Evolutionary conservation across 2,113 vertebrate species (phyloP).

Genomic region (Proterorhinus semilunaris): DNA sequence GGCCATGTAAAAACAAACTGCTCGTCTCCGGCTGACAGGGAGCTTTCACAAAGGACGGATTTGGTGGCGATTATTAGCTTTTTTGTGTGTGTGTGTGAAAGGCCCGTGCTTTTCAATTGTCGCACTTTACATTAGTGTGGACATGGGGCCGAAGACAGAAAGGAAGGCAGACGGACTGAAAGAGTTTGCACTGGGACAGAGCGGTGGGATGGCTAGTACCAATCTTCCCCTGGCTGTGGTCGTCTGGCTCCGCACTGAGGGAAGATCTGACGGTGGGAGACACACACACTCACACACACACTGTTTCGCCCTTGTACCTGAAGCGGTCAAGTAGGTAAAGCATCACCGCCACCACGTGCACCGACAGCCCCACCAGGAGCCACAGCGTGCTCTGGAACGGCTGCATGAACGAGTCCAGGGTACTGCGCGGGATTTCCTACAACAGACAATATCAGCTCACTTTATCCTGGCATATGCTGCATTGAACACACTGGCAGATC

Average conservation of each 20-base stretch:
- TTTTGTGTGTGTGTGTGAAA: no score
- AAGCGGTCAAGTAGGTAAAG: constrained; percentile 97
- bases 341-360: constrained; percentile 99
- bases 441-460: constrained; percentile 43
- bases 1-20: no score
- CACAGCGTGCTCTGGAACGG: constrained; percentile 98
- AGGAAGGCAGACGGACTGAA: constrained; percentile 38
- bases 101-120: no score
- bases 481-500: no score
- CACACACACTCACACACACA: constrained; percentile 42
- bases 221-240: constrained; percentile 62
- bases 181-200: constrained; percentile 37
- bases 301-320: constrained; percentile 82
- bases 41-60: no score
- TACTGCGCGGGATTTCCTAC: constrained; percentile 98
- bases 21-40: no score
- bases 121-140: not conserved
- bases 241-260: constrained; percentile 48
- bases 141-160: constrained; percentile 19
- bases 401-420: constrained; percentile 99
- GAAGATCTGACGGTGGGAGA: constrained; percentile 43
- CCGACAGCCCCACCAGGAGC: constrained; percentile 96
- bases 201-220: constrained; percentile 56
- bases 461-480: no score
- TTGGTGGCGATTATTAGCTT: no score